Evolutionary conservation across 2,113 vertebrate species (phyloP).

Genomic region (Oreochromis tanganicae): DNA sequence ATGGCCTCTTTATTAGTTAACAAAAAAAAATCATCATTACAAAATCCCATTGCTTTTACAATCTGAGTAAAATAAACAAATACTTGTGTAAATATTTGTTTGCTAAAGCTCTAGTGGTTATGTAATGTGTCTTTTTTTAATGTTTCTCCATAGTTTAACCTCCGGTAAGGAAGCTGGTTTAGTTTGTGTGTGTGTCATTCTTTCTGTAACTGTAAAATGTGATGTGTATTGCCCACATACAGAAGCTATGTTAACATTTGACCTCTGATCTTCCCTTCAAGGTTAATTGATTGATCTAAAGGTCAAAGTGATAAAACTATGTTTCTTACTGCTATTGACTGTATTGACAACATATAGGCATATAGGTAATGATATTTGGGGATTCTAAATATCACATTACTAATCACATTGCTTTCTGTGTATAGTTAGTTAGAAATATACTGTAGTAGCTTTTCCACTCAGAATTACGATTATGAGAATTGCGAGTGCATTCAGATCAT

Average conservation of each 20-base stretch:
- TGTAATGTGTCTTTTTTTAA: background rate
- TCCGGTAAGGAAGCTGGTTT: rapidly evolving
- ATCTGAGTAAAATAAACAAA: background rate
- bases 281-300: background rate
- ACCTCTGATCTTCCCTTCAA: background rate
- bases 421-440: background rate
- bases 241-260: background rate
- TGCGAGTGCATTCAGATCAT: background rate
- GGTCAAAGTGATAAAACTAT: background rate
- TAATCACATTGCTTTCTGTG: background rate
- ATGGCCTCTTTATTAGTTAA: background rate
- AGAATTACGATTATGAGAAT: background rate
- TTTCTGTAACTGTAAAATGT: background rate
- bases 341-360: background rate
- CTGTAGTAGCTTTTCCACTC: background rate
- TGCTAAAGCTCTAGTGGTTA: background rate
- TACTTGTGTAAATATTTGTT: background rate
- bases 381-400: rapidly evolving
- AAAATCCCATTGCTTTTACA: background rate
- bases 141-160: background rate
- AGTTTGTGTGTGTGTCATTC: background rate
- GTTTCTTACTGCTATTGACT: background rate
- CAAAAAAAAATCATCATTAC: background rate
- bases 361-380: background rate
- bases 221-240: background rate